phyloP scores from a whole-genome alignment of 2,888 invertebrate species.

The Himalopsyche kuldschensis region DNA sequence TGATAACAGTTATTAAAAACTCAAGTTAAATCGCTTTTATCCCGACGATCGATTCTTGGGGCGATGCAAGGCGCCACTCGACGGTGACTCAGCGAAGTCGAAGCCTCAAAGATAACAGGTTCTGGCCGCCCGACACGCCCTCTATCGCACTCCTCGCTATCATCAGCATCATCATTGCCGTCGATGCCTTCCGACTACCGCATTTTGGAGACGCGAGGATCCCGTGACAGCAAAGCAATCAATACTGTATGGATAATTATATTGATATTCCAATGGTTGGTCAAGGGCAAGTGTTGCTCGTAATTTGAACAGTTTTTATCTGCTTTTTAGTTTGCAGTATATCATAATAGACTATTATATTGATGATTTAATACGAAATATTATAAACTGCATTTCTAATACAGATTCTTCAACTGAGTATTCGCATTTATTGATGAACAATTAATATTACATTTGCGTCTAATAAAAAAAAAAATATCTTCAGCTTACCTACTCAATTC shows the following conservation, averaged over 20 bases:
- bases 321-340: no score
- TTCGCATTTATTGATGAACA: no score
- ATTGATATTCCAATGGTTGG: no score
- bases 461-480: no score
- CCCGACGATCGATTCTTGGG: neutral
- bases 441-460: no score
- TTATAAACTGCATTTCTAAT: no score
- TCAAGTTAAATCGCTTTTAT: neutral
- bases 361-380: no score
- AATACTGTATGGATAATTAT: neutral
- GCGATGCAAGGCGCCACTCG: conserved; percentile 16
- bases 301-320: no score
- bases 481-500: no score
- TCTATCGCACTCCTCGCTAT: neutral
- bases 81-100: conserved; percentile 21
- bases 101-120: neutral
- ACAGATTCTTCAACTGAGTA: no score
- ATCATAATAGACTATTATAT: no score
- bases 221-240: neutral
- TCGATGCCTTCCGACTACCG: neutral
- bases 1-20: neutral
- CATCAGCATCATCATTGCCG: neutral
- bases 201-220: neutral
- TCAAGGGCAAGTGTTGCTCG: no score
- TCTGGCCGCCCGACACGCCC: neutral